These are phyloP conservation scores for Pelagia noctiluca DNA, from an alignment of 30 jellyfish, hydroid and myxozoan genomes.

Conservation along the genomic window DNA sequence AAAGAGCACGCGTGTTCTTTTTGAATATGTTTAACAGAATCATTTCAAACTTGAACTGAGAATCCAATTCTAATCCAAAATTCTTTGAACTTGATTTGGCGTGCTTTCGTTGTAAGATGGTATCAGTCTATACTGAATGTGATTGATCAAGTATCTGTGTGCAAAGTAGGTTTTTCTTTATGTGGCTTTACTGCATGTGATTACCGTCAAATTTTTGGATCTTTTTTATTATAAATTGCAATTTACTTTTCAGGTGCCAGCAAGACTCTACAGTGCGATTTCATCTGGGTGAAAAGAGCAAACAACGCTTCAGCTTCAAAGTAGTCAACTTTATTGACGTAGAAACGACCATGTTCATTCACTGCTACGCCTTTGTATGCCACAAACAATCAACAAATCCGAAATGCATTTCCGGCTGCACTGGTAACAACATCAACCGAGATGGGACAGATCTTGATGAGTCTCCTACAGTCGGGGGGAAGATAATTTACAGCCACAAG, in stretches of 20 bases:
- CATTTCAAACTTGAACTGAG: no score
- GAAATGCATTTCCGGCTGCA: slow-evolving; percentile 57
- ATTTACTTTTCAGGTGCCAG: slow-evolving; percentile 58
- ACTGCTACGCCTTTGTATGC: slow-evolving; percentile 58
- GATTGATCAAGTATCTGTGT: no score
- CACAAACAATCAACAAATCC: slow-evolving; percentile 46
- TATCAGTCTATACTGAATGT: no score
- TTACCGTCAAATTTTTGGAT: no score
- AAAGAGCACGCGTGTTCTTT: no score
- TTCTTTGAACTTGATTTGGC: no score
- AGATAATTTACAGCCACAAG: neutral
- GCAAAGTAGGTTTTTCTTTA: no score
- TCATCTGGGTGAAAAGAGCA: neutral
- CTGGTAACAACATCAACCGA: slow-evolving; percentile 62
- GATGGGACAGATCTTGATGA: slow-evolving; percentile 29
- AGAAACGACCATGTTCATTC: slow-evolving; percentile 29
- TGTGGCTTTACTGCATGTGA: no score
- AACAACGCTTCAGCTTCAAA: slow-evolving; percentile 45
- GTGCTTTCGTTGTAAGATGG: no score
- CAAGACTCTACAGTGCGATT: slow-evolving; percentile 38
- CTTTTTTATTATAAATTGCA: no score
- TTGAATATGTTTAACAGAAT: no score
- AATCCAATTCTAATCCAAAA: no score
- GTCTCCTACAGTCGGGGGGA: neutral
- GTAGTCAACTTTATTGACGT: slow-evolving; percentile 41